These are phyloP conservation scores for Maniola jurtina DNA, from an alignment of 1,140 invertebrate genomes.

Conservation along the genomic window DNA sequence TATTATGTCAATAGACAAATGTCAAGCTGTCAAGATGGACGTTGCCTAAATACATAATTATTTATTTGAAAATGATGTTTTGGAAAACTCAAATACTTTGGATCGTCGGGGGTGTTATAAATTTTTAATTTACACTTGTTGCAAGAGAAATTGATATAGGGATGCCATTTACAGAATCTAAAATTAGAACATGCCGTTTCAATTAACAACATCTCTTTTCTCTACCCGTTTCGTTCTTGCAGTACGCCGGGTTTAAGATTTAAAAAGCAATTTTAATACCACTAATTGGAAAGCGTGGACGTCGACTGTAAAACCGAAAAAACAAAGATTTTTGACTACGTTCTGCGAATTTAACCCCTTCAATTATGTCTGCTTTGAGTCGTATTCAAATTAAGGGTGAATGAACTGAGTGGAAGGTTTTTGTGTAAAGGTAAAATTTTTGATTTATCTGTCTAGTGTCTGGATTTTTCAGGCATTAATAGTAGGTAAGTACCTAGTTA, in stretches of 20 bases:
- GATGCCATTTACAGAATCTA: too few relatives aligned
- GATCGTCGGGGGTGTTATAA: too few relatives aligned
- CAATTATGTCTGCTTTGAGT: slow-evolving; percentile 6
- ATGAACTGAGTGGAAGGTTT: neutral
- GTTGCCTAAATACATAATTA: too few relatives aligned
- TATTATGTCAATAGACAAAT: too few relatives aligned
- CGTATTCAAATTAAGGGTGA: slow-evolving; percentile 7
- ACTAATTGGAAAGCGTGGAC: neutral
- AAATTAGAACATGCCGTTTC: neutral
- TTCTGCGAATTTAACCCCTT: neutral
- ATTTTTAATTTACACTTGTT: too few relatives aligned
- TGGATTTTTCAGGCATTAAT: neutral
- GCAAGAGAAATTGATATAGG: too few relatives aligned
- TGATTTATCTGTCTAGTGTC: neutral
- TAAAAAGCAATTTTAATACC: slow-evolving; percentile 8
- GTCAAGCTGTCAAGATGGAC: too few relatives aligned
- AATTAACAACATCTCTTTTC: neutral
- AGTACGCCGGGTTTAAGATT: neutral
- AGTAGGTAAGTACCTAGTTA: neutral
- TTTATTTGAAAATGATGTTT: too few relatives aligned
- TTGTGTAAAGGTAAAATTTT: neutral
- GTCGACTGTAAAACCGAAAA: neutral
- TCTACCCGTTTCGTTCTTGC: neutral
- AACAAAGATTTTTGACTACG: neutral
- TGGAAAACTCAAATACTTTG: too few relatives aligned